Conservation (phyloP, 30 jellyfish, hydroid and myxozoan species). For the Cassiopea andromeda region DNA sequence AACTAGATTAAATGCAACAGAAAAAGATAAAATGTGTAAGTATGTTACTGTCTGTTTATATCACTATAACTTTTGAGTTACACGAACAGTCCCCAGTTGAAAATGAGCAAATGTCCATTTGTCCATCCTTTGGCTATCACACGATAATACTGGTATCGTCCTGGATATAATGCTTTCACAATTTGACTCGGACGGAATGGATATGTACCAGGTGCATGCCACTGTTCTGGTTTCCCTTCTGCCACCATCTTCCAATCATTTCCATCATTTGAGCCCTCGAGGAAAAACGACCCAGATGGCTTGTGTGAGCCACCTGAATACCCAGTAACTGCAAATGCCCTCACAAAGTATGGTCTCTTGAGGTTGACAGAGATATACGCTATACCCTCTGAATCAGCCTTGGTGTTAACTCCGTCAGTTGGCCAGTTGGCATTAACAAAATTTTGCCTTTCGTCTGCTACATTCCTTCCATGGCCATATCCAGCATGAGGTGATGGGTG, state of each 20-base stretch:
- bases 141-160: constrained; percentile 1
- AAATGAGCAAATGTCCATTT: constrained; percentile 25
- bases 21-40: too few species aligned
- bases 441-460: not conserved
- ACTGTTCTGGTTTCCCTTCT: not conserved
- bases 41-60: too few species aligned
- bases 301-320: constrained; percentile 2
- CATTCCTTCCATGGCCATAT: too few species aligned
- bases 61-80: not conserved
- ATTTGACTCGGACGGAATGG: constrained; percentile 43
- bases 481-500: too few species aligned
- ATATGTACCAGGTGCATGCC: constrained; percentile 48
- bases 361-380: constrained; percentile 22
- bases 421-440: not conserved
- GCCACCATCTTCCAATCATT: constrained; percentile 23
- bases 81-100: constrained; percentile 46
- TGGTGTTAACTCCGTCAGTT: not conserved
- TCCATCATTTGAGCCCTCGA: constrained; percentile 13
- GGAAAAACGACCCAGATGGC: constrained; percentile 9
- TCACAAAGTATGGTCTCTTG: constrained; percentile 13
- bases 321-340: constrained; percentile 36
- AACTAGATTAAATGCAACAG: too few species aligned
- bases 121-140: constrained; percentile 69
- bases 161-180: constrained; percentile 4
- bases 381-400: constrained; percentile 27